A percentile compares a stretch with the other conserved stretches of the same genome.
Conservation (phyloP, 2,888 invertebrate genomes). For the Pyrocoelia pectoralis region DNA sequence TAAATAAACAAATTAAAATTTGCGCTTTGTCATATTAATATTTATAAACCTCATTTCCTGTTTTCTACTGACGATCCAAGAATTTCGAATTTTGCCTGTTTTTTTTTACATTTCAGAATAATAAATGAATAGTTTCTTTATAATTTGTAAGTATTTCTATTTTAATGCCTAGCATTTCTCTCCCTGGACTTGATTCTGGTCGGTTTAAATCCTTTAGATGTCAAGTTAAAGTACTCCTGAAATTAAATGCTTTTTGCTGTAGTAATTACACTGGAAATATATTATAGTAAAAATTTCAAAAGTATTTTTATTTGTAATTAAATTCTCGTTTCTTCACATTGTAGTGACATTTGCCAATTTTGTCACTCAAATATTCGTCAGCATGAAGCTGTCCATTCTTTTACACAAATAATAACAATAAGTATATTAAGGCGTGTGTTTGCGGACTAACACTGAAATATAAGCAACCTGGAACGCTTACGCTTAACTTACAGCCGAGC, state of each 20-base stretch:
- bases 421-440: too few relatives aligned
- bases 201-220: conserved; percentile 42
- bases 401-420: neutral
- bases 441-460: too few relatives aligned
- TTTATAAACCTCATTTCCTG: too few relatives aligned
- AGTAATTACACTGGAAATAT: conserved; percentile 38
- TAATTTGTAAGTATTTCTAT: conserved; percentile 38
- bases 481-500: too few relatives aligned
- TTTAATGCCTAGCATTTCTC: conserved; percentile 34
- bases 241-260: conserved; percentile 45
- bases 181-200: conserved; percentile 38
- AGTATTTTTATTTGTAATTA: conserved; percentile 44
- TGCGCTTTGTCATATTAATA: conserved; percentile 15
- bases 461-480: too few relatives aligned
- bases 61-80: too few relatives aligned
- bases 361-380: too few relatives aligned
- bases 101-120: too few relatives aligned
- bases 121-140: conserved; percentile 29
- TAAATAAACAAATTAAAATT: conserved; percentile 15
- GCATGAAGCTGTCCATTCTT: neutral
- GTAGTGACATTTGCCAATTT: too few relatives aligned
- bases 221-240: conserved; percentile 40
- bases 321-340: conserved; percentile 10
- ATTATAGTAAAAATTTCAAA: conserved; percentile 30
- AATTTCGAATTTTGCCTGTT: too few relatives aligned